These are phyloP conservation scores for Laticauda laticaudata DNA, from an alignment of 2,113 vertebrate species.

Conservation along the genomic window DNA sequence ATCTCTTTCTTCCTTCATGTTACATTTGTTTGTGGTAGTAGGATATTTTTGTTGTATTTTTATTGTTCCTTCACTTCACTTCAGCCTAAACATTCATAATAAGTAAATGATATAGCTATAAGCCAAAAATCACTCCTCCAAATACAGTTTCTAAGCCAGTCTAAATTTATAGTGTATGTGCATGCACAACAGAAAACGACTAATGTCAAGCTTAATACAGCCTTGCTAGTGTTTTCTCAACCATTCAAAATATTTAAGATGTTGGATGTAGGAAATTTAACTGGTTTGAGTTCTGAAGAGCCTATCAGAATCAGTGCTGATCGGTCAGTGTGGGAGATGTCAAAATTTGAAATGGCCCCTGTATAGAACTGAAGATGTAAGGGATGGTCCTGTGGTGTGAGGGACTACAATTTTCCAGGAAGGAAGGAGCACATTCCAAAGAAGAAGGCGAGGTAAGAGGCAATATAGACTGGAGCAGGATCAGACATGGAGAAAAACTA, in stretches of 20 bases:
- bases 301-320: background rate
- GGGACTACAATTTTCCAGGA: background rate
- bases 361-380: background rate
- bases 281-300: background rate
- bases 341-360: background rate
- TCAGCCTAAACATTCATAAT: background rate
- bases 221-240: background rate
- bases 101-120: background rate
- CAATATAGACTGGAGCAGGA: background rate
- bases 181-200: background rate
- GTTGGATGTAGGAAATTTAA: background rate
- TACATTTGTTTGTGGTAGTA: background rate
- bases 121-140: background rate
- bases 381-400: background rate
- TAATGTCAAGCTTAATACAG: background rate
- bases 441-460: background rate
- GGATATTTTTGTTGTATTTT: background rate
- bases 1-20: background rate
- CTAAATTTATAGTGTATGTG: background rate
- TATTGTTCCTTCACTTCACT: background rate
- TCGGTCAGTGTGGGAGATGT: background rate
- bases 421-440: background rate
- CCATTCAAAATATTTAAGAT: background rate
- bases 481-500: background rate
- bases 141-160: background rate